Conservation (phyloP, 2,797 vertebrate species). For the Miichthys miiuy region DNA sequence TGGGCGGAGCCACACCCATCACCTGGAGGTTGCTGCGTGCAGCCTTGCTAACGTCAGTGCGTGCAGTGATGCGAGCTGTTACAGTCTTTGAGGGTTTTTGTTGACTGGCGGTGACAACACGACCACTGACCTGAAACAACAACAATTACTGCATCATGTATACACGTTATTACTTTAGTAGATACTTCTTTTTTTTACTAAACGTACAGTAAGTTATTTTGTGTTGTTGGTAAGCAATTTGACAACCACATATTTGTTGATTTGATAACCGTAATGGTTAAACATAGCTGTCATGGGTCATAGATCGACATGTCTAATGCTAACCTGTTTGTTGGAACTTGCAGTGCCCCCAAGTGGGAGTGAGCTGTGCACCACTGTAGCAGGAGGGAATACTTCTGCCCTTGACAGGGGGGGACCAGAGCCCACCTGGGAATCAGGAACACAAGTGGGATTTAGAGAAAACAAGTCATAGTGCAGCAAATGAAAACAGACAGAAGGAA, state of each 20-base stretch:
- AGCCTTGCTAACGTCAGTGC: constrained; percentile 82
- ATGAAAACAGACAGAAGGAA: constrained; percentile 11
- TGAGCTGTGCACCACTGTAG: constrained; percentile 75
- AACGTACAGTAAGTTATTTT: neutral
- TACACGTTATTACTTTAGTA: neutral
- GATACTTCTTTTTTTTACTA: neutral
- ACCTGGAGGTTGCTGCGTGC: constrained; percentile 85
- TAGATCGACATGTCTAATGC: neutral
- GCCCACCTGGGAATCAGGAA: constrained; percentile 54
- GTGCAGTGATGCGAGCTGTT: constrained; percentile 90
- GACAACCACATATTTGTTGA: neutral
- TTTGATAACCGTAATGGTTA: neutral
- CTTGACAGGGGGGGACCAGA: constrained; percentile 65
- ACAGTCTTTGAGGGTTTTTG: constrained; percentile 93
- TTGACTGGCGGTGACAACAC: constrained; percentile 88
- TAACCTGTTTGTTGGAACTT: constrained; percentile 86
- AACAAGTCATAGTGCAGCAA: neutral
- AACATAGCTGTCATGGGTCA: neutral
- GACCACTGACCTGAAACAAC: constrained; percentile 83
- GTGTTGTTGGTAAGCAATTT: neutral
- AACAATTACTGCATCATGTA: neutral
- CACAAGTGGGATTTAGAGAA: neutral
- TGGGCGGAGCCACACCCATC: constrained; percentile 91
- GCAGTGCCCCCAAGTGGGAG: constrained; percentile 77
- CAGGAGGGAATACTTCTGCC: constrained; percentile 76